These are phyloP conservation scores for Eriosoma lanigerum DNA, from an alignment of 1,140 invertebrate genomes.

Conservation along the genomic window DNA sequence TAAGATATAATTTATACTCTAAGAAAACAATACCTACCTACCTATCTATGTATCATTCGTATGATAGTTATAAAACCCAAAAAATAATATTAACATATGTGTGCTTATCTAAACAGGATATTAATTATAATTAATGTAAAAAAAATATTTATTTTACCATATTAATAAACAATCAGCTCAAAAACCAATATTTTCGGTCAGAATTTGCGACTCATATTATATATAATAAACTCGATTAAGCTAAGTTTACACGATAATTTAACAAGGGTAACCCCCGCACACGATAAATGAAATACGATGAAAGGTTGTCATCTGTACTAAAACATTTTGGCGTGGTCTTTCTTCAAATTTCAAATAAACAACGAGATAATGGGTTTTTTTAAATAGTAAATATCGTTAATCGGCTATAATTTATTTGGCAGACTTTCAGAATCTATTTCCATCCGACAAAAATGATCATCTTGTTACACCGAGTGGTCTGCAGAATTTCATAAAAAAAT, in stretches of 20 bases:
- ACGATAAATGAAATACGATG: neutral
- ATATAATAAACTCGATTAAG: constrained; percentile 19
- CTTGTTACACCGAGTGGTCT: no score
- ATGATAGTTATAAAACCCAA: no score
- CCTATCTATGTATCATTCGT: no score
- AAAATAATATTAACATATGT: no score
- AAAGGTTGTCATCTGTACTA: constrained; percentile 18
- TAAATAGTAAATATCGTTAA: constrained; percentile 26
- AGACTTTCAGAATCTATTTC: constrained; percentile 2
- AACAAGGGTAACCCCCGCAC: neutral
- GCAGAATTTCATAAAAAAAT: no score
- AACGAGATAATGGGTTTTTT: neutral
- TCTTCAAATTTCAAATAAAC: neutral
- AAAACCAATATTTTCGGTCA: constrained; percentile 3
- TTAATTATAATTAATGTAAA: no score
- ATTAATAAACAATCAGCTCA: neutral
- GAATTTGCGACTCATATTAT: neutral
- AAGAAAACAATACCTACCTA: no score
- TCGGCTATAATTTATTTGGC: neutral
- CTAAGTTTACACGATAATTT: constrained; percentile 32
- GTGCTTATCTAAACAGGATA: no score
- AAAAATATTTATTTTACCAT: no score
- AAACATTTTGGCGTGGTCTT: neutral
- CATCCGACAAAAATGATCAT: neutral
- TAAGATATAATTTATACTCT: no score